Evolutionary conservation across 2,797 vertebrate species (phyloP), one percentile per base, ranked within the genome.

Genomic region (Morus bassanus): DNA sequence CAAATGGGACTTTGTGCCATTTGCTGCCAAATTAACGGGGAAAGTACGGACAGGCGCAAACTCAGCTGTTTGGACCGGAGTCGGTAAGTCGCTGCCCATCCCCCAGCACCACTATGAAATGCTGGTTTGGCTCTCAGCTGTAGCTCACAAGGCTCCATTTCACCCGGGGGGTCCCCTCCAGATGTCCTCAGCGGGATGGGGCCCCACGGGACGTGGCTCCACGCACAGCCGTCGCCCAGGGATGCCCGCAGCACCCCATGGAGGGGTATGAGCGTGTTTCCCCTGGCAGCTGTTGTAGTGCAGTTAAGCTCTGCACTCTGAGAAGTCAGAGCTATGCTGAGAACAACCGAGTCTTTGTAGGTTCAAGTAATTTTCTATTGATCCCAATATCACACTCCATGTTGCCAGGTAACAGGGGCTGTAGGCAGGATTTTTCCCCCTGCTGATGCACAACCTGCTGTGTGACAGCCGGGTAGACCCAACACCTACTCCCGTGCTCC

Each of bases 71-170:
- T 19, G 63, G 69, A 45, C 81, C 43, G 68, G 56, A 86, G 91
- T 5, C 16, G 0, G 10, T 0, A 15, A 31, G 80, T 68, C 5
- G 1, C 69, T 21, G 72, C 83, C 60, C 0, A 4, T 27, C n/a
- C 15, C n/a, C 57, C 50, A 0, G 1, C 4, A 2, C 22, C 0
- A 1, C 81, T 13, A 6, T 6, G 14, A 70, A 88, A 59, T 7
- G 23, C 65, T 28, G 30, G 0, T 35, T 10, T 60, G 91, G 79
- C 61, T 91, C 67, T 37, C 3, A 0, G 2, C 4, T 19, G 24
- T 10, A 67, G 80, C 80, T 86, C 88, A 7, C 56, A 16, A 25
- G 50, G 60, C 63, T 91, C n/a, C 56, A 11, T 16, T 25, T 60
- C 88, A 68, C 22, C 21, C 54, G 3, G 0, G 22, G 78, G 59